Percentiles rank a stretch among this genome's conserved stretches.
These are phyloP conservation scores for Merops nubicus DNA, from an alignment of 2,113 vertebrate species.

Conservation along the genomic window DNA sequence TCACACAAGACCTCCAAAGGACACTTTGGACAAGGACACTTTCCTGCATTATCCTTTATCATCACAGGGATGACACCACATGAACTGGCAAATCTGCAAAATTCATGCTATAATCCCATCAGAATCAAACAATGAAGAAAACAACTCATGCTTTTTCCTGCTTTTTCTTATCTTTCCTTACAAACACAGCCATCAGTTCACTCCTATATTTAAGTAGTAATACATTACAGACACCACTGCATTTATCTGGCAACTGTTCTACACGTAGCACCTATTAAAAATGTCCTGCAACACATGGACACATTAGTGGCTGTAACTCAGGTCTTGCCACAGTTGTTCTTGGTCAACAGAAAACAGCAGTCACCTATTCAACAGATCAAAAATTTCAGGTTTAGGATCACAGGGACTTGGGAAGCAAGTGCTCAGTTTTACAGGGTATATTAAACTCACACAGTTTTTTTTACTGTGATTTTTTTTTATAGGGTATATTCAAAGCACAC, in stretches of 20 bases:
- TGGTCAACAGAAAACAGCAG: not conserved
- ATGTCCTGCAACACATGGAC: not conserved
- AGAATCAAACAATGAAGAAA: not conserved
- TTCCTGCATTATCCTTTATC: not conserved
- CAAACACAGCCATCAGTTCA: not conserved
- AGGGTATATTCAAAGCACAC: not conserved
- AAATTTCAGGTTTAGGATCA: not conserved
- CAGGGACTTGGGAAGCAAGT: not conserved
- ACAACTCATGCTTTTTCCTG: not conserved
- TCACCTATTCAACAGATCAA: not conserved
- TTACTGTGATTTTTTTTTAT: no score
- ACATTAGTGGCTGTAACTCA: not conserved
- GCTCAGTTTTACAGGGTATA: not conserved
- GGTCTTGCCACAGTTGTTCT: not conserved
- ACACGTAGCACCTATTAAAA: not conserved
- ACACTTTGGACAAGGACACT: not conserved
- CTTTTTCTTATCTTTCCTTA: not conserved
- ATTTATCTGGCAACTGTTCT: not conserved
- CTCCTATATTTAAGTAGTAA: not conserved
- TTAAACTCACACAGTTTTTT: not conserved
- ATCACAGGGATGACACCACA: not conserved
- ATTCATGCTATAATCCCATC: not conserved
- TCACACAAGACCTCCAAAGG: not conserved
- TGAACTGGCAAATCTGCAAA: not conserved
- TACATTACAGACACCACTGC: not conserved